Conservation (phyloP, 92 coral and sea anemone genomes). For the Parazoanthus atlanticus region DNA sequence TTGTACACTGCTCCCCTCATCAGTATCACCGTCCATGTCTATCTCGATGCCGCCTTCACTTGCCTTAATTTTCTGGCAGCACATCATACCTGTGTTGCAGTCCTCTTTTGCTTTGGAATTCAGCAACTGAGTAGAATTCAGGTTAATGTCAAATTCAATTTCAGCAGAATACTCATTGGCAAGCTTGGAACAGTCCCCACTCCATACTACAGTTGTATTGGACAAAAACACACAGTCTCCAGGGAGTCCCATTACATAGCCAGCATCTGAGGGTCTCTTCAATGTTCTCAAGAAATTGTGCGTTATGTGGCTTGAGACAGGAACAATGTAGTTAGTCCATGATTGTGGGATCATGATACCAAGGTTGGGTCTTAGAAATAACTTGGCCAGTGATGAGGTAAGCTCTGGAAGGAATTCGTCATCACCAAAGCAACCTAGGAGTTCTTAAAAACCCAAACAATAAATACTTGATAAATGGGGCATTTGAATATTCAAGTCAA, state of each 20-base stretch:
- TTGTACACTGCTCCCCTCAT: neutral
- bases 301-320: conserved; percentile 47
- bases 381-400: conserved; percentile 44
- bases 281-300: conserved; percentile 29
- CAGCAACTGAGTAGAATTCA: neutral
- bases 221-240: conserved; percentile 48
- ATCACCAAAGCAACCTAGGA: conserved; percentile 68
- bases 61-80: neutral
- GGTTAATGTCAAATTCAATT: conserved; percentile 22
- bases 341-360: conserved; percentile 58
- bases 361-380: conserved; percentile 33
- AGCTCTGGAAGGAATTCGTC: conserved; percentile 68
- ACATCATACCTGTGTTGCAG: neutral
- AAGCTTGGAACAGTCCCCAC: conserved; percentile 37
- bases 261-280: conserved; percentile 49
- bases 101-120: neutral
- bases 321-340: conserved; percentile 60
- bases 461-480: neutral
- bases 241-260: conserved; percentile 65
- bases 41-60: neutral
- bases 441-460: conserved; percentile 36
- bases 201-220: conserved; percentile 40
- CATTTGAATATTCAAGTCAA: neutral
- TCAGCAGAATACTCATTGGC: conserved; percentile 33
- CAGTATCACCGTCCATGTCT: neutral